These are phyloP conservation scores for Euwallacea fornicatus DNA, from an alignment of 1,140 invertebrate species.

Conservation along the genomic window DNA sequence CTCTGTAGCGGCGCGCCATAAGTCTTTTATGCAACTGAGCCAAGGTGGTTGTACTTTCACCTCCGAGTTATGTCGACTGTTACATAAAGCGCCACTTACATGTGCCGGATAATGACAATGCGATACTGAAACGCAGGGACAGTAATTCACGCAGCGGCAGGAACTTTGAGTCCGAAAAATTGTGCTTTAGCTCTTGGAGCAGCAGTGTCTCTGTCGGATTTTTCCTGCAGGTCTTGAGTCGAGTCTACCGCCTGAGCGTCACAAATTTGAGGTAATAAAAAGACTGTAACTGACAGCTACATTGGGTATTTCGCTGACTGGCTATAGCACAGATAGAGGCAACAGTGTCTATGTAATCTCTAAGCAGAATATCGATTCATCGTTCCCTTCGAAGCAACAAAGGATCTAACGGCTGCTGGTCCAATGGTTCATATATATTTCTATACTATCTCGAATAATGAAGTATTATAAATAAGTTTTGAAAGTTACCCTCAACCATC, in stretches of 20 bases:
- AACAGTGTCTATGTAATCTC: conserved; percentile 5
- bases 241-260: not conserved
- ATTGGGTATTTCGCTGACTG: too few relatives aligned
- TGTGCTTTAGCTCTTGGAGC: not conserved
- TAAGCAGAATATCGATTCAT: not conserved
- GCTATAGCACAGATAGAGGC: not conserved
- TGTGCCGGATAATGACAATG: conserved; percentile 28
- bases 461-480: too few relatives aligned
- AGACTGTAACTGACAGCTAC: too few relatives aligned
- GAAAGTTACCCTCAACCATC: too few relatives aligned
- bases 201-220: not conserved
- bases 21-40: conserved; percentile 30
- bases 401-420: not conserved
- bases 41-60: conserved; percentile 37
- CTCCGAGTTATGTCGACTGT: conserved; percentile 32
- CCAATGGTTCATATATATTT: too few relatives aligned
- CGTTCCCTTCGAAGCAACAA: not conserved
- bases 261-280: not conserved
- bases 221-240: not conserved
- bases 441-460: too few relatives aligned
- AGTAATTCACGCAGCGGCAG: conserved; percentile 24
- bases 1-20: conserved; percentile 27
- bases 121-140: conserved; percentile 9
- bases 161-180: conserved; percentile 5
- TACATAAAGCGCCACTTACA: conserved; percentile 30